phyloP scores from a whole-genome alignment of 37 sponge, comb jelly and placozoan species.

The Theonella swinhoei region DNA sequence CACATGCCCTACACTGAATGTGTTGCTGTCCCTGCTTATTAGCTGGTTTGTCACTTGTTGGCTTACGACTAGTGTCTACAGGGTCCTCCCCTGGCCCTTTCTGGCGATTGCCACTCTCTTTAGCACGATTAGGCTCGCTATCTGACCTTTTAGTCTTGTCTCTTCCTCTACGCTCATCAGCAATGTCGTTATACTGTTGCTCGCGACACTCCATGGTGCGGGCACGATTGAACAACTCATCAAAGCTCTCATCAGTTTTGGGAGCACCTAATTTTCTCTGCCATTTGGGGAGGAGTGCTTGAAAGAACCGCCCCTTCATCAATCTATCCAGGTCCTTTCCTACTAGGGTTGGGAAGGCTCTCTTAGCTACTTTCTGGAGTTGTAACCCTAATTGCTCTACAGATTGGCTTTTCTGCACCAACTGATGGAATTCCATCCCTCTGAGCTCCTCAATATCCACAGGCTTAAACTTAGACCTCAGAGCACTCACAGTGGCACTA shows the following conservation, averaged over 20 bases:
- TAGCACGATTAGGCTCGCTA: neutral
- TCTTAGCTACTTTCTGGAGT: slow-evolving; percentile 16
- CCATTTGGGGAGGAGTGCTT: slow-evolving; percentile 26
- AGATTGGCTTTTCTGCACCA: slow-evolving; percentile 1
- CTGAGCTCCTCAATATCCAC: slow-evolving; percentile 29
- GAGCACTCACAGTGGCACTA: neutral
- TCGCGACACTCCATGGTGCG: neutral
- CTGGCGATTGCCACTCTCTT: neutral
- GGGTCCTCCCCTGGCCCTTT: neutral
- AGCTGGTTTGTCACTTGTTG: neutral
- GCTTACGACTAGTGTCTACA: neutral
- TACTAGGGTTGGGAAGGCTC: slow-evolving; percentile 13
- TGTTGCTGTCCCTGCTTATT: neutral
- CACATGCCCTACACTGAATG: neutral
- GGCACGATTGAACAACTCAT: neutral
- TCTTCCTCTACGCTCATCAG: neutral
- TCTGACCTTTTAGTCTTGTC: neutral
- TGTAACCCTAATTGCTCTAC: neutral
- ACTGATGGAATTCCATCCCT: slow-evolving; percentile 23
- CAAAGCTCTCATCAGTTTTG: slow-evolving; percentile 26
- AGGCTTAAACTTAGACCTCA: neutral
- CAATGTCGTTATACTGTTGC: neutral
- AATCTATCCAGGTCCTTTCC: slow-evolving; percentile 18
- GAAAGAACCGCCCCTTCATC: slow-evolving; percentile 20
- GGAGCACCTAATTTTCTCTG: slow-evolving; percentile 16